Base-by-base conservation (phyloP, 2,113 vertebrate genomes). In the Benitochromis conjunctus region DNA sequence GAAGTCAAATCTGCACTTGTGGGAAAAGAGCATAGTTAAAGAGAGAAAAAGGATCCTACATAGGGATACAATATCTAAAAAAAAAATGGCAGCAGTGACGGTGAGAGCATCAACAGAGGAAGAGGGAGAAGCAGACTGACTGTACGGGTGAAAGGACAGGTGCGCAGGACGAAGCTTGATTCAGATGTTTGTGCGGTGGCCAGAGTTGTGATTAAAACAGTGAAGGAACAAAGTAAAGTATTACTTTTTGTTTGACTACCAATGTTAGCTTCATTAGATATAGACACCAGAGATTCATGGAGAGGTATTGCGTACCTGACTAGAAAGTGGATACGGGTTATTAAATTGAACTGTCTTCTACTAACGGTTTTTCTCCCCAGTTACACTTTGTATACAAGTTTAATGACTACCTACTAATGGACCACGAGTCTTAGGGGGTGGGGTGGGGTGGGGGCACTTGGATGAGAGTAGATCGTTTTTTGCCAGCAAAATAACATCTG, bases 1-100 rank as follows among this genome's bases (percentile, higher is more conserved):
- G 54, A 54, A 36, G 31, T 51, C 53, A 84, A 87, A 87, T 82
- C 84, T 91, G 86, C 79, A 87, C 88, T 86, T 81, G 80, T 88
- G 80, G 85, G 82, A 81, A 76, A 88, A 79, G 79, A 79, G 88
- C 86, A 81, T 82, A 38, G 86, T 84, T 13, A 12, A 64, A 82
- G 18, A 80, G 76, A 56, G n/a, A 54, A 55, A 31, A 43, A 41
- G 10, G 29, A 34, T 54, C 31, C 57, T 18, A 16, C 12, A 51
- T 5, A 7, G 74, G 29, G 54, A 62, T 21, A 34, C n/a, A 0
- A 57, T 79, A 43, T 11, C 36, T 43, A 18, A 79, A 26, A 18
- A 79, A 79, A 29, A 60, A 19, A 53, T 48, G 43, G 69, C 18
- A 76, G 31, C 51, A 38, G 31, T 24, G 31, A 36, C 13, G 4